Base-by-base conservation (phyloP, 2,888 invertebrate genomes). In the Parelbella ahira region DNA sequence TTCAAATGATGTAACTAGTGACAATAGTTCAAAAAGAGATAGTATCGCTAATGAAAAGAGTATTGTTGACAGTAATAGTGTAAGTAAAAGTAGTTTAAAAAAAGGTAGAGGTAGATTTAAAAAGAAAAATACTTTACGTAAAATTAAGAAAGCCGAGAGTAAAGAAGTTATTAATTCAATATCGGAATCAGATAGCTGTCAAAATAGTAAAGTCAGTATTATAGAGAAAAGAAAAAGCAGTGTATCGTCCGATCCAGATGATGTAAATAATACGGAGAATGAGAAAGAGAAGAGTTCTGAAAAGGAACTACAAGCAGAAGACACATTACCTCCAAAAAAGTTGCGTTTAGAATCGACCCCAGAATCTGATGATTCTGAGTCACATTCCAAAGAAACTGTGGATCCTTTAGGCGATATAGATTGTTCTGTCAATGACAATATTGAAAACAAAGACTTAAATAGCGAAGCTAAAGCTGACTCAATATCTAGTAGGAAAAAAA, bases 191-290 rank as follows among this genome's bases (percentile, higher is more conserved):
- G 80, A 81, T 46, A 76, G 66, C 50, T 60, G 70, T 58, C 75
- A 73, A 43, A 76, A 79, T 60, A 77, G 63, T 68, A 86, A 84
- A 77, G 65, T 75, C 58, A 72, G 69, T 72, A 79, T 83, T 60
- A 74, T 78, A 54, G 77, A 82, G 49, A 83, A 81, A 43, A 67
- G 83, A 48, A 82, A 86, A 60, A 86, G 81, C 46, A 83, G 84
- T 65, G 73, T 87, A 7, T 84, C 84, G 0, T 84, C 86, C 10
- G 84, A 83, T 25, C 74, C 77, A 30, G 78, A 78, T n/a, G 75
- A 77, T 4, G 50, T 51, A 2, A 61, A 65, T 9, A 62, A 64
- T 25, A 57, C 60, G 21, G 72, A 75, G 10, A 69, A 59, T 52
- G 75, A 76, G 36, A 72, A 75, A 56, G 72, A 74, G 24, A 71